Percentiles rank a stretch among this genome's conserved stretches.
phyloP scores from a whole-genome alignment of 1,140 invertebrate species.

The Aradophagus sp. region DNA sequence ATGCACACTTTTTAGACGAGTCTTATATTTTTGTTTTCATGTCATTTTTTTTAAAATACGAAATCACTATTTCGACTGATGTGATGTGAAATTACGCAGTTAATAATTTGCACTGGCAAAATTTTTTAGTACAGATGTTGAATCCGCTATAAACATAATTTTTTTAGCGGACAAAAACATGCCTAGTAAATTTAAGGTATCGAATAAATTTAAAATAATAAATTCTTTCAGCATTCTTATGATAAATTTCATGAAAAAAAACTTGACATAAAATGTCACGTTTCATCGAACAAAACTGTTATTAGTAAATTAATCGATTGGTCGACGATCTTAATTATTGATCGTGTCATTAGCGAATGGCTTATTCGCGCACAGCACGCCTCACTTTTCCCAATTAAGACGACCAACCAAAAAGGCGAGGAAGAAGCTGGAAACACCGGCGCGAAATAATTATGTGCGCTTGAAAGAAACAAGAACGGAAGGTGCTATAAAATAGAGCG shows the following conservation, averaged over 20 bases:
- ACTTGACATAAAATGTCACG: background rate
- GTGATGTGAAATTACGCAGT: too few relatives aligned
- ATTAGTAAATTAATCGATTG: background rate
- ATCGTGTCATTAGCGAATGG: constrained; percentile 27
- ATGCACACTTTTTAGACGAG: too few relatives aligned
- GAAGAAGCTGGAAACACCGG: constrained; percentile 12
- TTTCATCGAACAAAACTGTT: constrained; percentile 1
- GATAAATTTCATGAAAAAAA: background rate
- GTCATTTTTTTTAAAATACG: too few relatives aligned
- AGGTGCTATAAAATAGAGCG: constrained; percentile 7
- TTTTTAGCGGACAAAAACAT: too few relatives aligned
- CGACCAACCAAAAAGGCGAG: background rate
- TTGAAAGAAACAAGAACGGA: constrained; percentile 5
- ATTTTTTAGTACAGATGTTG: too few relatives aligned
- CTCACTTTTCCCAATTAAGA: constrained; percentile 29
- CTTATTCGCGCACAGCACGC: constrained; percentile 3
- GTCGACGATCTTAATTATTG: constrained; percentile 8
- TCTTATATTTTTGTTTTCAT: too few relatives aligned
- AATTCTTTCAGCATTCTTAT: too few relatives aligned
- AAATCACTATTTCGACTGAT: too few relatives aligned
- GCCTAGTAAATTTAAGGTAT: too few relatives aligned
- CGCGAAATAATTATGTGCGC: constrained; percentile 22
- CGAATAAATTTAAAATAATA: too few relatives aligned
- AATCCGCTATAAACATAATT: too few relatives aligned
- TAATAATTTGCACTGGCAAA: too few relatives aligned